Base-by-base conservation (phyloP, 2,797 vertebrate genomes). In the Oreochromis grahami region DNA sequence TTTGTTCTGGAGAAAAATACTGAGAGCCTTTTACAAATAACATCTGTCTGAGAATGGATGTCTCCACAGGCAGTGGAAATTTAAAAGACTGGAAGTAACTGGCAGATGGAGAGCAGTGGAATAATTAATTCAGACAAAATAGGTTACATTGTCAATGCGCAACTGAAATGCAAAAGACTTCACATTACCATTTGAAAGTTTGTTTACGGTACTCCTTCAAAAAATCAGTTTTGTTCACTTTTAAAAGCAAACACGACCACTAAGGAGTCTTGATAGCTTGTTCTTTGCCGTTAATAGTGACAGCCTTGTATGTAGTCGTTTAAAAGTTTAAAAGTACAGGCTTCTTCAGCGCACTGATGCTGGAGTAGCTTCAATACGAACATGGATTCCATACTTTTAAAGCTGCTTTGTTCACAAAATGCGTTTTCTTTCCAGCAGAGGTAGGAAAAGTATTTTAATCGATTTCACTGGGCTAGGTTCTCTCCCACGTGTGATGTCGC, bases 91-190 rank as follows among this genome's bases (percentile, higher is more conserved):
- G 36, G 21, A 76, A 51, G 70, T 68, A 87, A 50, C 52, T 43
- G 81, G 77, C 86, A 86, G 88, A 85, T 36, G 83, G 80, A 85
- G n/a, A 86, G 79, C 9, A 51, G 53, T 17, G 43, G 32, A 82
- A 82, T 81, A 68, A 88, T 84, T 80, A 60, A 86, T 87, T 80
- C 60, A 26, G 24, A 36, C 76, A 79, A 56, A 82, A 80, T 45
- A 79, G 63, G 43, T 90, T 83, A 81, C 52, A 68, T 10, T 68
- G 45, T 87, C 70, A 55, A 7, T 15, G 63, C 53, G 65, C 48
- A 80, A 82, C 24, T 84, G 56, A 80, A 86, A 91, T 77, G 50
- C 56, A 88, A 87, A 90, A 78, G 2, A 80, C 55, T 70, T 82
- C 13, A 10, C 24, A 82, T 90, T 82, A 76, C 11, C 55, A 84